Evolutionary conservation across 1,140 invertebrate genomes (phyloP).

Genomic region (Nautilus pompilius): DNA sequence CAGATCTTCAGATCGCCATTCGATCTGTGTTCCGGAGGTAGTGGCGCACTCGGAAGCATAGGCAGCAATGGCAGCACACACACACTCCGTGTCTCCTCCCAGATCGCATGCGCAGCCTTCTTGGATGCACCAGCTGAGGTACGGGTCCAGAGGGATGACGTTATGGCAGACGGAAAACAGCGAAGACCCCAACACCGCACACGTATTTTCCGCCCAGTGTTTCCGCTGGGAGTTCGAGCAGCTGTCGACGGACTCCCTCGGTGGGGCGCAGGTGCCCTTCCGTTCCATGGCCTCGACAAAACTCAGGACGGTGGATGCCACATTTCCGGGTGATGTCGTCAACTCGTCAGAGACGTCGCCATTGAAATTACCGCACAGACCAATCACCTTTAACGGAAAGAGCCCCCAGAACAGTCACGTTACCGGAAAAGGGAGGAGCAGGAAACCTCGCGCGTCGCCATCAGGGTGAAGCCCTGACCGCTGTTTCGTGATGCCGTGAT

Average conservation of each 20-base stretch:
- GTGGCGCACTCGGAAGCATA: conserved; percentile 80
- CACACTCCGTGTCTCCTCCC: conserved; percentile 85
- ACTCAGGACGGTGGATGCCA: conserved; percentile 67
- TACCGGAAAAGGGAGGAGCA: too few relatives aligned
- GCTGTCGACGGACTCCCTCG: conserved; percentile 61
- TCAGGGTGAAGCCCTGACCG: too few relatives aligned
- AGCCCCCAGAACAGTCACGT: too few relatives aligned
- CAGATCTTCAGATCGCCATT: conserved; percentile 74
- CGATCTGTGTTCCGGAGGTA: conserved; percentile 63
- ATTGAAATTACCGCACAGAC: conserved; percentile 89
- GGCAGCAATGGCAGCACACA: conserved; percentile 83
- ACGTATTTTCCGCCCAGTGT: conserved; percentile 73
- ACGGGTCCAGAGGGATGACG: conserved; percentile 62
- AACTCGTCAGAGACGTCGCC: conserved; percentile 67
- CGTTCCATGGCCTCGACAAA: conserved; percentile 88
- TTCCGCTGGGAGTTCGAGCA: conserved; percentile 73
- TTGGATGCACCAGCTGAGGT: conserved; percentile 31
- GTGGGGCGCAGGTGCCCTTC: conserved; percentile 66
- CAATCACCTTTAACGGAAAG: conserved; percentile 64
- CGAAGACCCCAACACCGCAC: conserved; percentile 69
- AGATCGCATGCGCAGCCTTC: conserved; percentile 76
- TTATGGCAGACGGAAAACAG: conserved; percentile 75
- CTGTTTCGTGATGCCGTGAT: too few relatives aligned
- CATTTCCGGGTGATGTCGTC: conserved; percentile 72
- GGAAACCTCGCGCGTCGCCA: too few relatives aligned